Evolutionary conservation across 2,113 vertebrate genomes (phyloP).

Genomic region (Takifugu bimaculatus): DNA sequence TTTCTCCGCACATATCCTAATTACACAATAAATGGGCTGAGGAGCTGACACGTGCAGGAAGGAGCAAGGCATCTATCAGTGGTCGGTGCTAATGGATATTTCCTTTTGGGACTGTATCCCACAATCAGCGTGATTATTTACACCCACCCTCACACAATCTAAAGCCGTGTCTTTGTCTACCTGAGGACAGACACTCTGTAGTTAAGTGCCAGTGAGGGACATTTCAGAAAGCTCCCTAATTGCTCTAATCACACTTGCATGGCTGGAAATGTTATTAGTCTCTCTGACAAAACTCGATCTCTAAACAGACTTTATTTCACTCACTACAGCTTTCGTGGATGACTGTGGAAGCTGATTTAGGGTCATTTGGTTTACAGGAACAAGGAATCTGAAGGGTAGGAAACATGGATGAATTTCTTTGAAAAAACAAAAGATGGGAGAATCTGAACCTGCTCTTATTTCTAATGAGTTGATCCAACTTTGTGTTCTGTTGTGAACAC

Average conservation of each 20-base stretch:
- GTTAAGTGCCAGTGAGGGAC: conserved; percentile 2
- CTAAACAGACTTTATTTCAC: background rate
- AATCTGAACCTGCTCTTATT: too few species aligned
- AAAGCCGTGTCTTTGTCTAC: conserved; percentile 11
- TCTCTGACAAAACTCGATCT: background rate
- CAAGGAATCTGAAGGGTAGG: too few species aligned
- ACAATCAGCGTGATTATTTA: conserved; percentile 33
- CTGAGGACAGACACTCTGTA: background rate
- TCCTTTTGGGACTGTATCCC: conserved; percentile 25
- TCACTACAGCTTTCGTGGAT: too few species aligned
- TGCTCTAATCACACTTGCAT: background rate
- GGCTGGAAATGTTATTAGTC: background rate
- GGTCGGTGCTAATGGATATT: conserved; percentile 30
- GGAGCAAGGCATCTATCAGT: conserved; percentile 29
- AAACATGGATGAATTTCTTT: too few species aligned
- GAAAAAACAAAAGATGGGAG: too few species aligned
- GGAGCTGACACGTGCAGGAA: conserved; percentile 24
- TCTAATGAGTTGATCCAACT: too few species aligned
- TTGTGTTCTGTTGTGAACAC: too few species aligned
- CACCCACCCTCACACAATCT: conserved; percentile 7
- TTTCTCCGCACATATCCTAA: too few species aligned
- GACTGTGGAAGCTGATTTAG: too few species aligned
- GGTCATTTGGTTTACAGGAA: too few species aligned
- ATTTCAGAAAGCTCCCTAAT: background rate
- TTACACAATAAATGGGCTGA: conserved; percentile 22